Percentiles rank a stretch among this genome's conserved stretches.
phyloP scores from a whole-genome alignment of 2,113 vertebrate genomes.

The Varanus komodoensis region DNA sequence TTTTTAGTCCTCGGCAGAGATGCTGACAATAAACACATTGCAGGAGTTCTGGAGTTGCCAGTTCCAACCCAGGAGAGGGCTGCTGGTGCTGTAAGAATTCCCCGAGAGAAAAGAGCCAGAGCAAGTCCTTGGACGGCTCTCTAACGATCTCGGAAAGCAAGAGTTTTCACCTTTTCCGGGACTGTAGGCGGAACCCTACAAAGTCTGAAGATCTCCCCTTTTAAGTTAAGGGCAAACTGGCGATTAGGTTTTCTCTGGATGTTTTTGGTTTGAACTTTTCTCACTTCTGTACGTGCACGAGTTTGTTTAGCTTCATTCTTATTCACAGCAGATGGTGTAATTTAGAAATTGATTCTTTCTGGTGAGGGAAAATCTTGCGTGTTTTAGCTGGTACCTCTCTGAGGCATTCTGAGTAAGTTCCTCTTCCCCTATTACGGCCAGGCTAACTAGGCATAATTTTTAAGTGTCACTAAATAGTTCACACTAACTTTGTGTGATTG shows the following conservation, averaged over 20 bases:
- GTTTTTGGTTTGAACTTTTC: not conserved
- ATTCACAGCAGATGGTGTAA: constrained; percentile 26
- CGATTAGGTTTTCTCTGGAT: not conserved
- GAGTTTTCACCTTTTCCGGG: not conserved
- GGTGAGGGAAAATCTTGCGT: constrained; percentile 21
- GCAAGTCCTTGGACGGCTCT: not conserved
- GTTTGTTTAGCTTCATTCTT: not conserved
- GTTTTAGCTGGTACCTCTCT: constrained; percentile 34
- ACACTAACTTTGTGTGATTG: not conserved
- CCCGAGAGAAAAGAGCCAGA: not conserved
- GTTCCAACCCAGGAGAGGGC: constrained; percentile 9
- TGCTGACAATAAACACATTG: constrained; percentile 20
- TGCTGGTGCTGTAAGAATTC: constrained; percentile 7
- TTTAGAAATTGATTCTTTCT: constrained; percentile 41
- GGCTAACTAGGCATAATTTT: constrained; percentile 16
- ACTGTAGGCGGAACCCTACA: not conserved
- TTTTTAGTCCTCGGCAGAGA: constrained; percentile 17
- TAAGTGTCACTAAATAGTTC: not conserved
- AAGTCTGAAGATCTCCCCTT: not conserved
- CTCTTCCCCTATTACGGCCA: constrained; percentile 23
- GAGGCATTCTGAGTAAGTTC: not conserved
- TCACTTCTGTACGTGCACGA: not conserved
- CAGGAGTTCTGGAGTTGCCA: constrained; percentile 14
- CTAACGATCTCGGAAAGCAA: constrained; percentile 12
- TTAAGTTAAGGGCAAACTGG: constrained; percentile 39